Evolutionary conservation across 2,113 vertebrate genomes (phyloP), one percentile per base, ranked within the genome.

Genomic region (Callopanchax toddi): DNA sequence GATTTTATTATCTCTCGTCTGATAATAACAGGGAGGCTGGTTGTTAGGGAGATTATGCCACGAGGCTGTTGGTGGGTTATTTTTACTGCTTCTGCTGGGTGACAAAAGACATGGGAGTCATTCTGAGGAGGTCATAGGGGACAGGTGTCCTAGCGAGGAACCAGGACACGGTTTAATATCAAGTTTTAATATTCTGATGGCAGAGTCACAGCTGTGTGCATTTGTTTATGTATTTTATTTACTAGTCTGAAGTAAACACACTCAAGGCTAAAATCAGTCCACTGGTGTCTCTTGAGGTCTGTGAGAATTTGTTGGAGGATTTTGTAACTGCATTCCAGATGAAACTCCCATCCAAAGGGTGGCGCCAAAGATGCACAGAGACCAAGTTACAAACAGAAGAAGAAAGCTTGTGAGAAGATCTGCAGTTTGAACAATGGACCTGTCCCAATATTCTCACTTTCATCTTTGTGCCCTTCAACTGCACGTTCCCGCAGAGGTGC

Each of bases 101-200:
- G 74, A 71, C 45, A 36, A 23, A 44, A 18, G 67, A 78, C 58
- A 32, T 22, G 46, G 42, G 53, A 37, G 56, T 73, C 39, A 20
- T 64, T 73, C 44, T 39, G 40, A 80, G 67, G 78, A 39, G 20
- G 7, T 78, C 23, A 2, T 52, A 20, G 67, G 54, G 71, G 60
- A 70, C 48, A 17, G 46, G 48, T 25, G 62, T 60, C 77, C 49
- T 67, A 64, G 65, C 18, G 54, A 74, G 82, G 58, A 23, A 44
- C 46, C 36, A 36, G 60, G 55, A 48, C 51, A 0, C 15, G 29
- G 71, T 43, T 71, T 71, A 76, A 79, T 82, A 76, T 79, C 77
- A 78, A 39, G 51, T 69, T 63, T 82, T 81, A 79, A 60, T 67
- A 60, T 58, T 76, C 61, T 13, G 54, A 42, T 54, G 60, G 5